Conservation (phyloP, 2,888 invertebrate genomes). For the Nemotelus nigrinus region DNA sequence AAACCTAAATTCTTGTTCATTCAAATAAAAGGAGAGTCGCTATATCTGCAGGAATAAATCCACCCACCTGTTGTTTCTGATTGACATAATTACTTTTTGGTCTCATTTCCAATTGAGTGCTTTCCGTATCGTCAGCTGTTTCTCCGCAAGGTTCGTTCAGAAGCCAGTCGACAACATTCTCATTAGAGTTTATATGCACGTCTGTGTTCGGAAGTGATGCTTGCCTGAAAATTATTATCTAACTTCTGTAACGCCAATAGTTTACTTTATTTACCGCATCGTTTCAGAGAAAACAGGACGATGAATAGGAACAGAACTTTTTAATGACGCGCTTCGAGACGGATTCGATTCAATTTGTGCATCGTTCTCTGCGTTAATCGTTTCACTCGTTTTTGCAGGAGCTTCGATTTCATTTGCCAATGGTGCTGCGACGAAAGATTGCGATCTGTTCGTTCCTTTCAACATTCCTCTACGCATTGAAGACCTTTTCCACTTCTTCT, state of each 20-base stretch:
- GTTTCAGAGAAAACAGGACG: slow-evolving; percentile 64
- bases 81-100: slow-evolving; percentile 66
- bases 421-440: slow-evolving; percentile 77
- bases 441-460: slow-evolving; percentile 74
- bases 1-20: slow-evolving; percentile 57
- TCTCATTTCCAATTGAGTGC: slow-evolving; percentile 72
- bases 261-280: slow-evolving; percentile 56
- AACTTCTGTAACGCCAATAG: no score
- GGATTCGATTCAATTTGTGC: slow-evolving; percentile 71
- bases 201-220: slow-evolving; percentile 81
- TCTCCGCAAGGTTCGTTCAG: slow-evolving; percentile 58
- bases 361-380: slow-evolving; percentile 63
- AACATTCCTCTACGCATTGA: slow-evolving; percentile 64
- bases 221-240: slow-evolving; percentile 67
- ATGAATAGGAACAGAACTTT: slow-evolving; percentile 66
- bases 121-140: slow-evolving; percentile 71
- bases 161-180: slow-evolving; percentile 63
- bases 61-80: slow-evolving; percentile 60
- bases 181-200: slow-evolving; percentile 73
- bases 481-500: slow-evolving; percentile 62
- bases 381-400: slow-evolving; percentile 32
- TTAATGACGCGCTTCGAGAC: slow-evolving; percentile 73
- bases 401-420: slow-evolving; percentile 57
- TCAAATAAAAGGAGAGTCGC: slow-evolving; percentile 55
- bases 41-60: neutral